Conservation (phyloP, 2,113 vertebrate genomes). For the Calyptomena viridis region DNA sequence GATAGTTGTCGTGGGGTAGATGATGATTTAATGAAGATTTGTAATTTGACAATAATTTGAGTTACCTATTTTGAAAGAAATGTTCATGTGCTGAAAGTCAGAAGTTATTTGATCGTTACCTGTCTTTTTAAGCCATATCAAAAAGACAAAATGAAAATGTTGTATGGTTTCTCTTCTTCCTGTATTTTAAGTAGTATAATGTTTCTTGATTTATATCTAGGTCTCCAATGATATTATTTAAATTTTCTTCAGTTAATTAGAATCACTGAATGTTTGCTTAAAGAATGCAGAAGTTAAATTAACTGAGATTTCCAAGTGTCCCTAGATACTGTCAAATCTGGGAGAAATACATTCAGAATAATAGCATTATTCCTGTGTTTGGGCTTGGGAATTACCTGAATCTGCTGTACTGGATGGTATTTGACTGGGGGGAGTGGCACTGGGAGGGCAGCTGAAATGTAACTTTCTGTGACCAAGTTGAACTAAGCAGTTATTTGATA, state of each 20-base stretch:
- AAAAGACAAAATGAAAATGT: background rate
- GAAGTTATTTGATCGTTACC: background rate
- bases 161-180: background rate
- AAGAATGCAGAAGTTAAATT: background rate
- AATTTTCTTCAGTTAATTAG: slow-evolving; percentile 23
- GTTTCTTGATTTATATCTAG: background rate
- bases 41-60: background rate
- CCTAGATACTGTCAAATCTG: background rate
- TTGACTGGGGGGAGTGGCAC: background rate
- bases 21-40: background rate
- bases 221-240: background rate
- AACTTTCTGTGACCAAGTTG: background rate
- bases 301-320: background rate
- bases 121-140: background rate
- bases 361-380: background rate
- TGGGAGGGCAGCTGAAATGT: background rate
- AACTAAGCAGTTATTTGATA: background rate
- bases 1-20: background rate
- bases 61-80: background rate
- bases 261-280: background rate
- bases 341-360: background rate
- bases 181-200: background rate
- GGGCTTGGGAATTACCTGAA: background rate
- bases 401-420: background rate
- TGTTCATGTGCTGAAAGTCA: background rate